Evolutionary conservation across 2,888 invertebrate genomes (phyloP), one percentile per base, ranked within the genome.

Genomic region (Lamproptera curius): DNA sequence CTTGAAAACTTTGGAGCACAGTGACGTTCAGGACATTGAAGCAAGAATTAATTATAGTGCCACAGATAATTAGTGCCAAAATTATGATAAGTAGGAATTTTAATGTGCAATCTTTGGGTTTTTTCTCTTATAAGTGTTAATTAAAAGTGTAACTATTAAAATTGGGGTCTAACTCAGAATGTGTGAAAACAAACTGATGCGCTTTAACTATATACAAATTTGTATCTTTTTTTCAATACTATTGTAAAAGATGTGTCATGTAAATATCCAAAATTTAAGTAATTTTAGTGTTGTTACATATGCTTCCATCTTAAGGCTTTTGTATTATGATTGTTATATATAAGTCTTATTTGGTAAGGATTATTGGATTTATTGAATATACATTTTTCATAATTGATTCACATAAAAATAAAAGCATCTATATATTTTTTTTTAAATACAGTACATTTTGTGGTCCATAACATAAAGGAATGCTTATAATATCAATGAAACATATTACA

Each of bases 11-110:
- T 67, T 68, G 63, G 83, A 86, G 54, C 77, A 75, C 62, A 75
- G 76, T 73, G 84, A 83, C 58, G 64, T 67, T 70, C 76, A 73
- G 56, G 76, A 83, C 60, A 78, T 79, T 67, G 88, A 89, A 70
- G 72, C 73, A 59, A 63, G 72, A 70, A 73, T 81, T 77, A 87
- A 84, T 72, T 87, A 87, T 80, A 89, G 89, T 80, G 84, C 88
- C 85, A 90, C 90, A 76, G 89, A 90, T 86, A 89, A 88, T 85
- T 90, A 90, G 90, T 90, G 90, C 90, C 90, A 90, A 90, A 90
- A 87, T 83, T 87, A 87, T 76, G 65, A 68, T 87, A 86, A 82
- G 83, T 86, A 86, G 81, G 73, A 70, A 76, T 83, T 75, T 75
- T 76, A 77, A 76, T 80, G 87, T 87, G 87, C 88, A 88, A 85